These are phyloP conservation scores for Macrosiphum euphorbiae DNA, from an alignment of 2,888 invertebrate species.

Conservation along the genomic window DNA sequence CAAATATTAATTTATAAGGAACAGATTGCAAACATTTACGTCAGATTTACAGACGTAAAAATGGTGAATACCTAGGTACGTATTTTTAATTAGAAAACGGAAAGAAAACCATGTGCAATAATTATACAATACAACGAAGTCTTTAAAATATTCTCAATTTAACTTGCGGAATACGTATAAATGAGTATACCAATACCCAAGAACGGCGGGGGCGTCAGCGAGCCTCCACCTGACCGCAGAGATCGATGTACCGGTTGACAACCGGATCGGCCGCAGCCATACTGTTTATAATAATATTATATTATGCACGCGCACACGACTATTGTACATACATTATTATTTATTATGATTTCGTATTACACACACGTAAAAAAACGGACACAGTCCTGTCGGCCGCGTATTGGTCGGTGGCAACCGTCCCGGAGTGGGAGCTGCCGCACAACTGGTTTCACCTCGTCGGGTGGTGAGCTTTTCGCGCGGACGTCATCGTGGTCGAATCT, in stretches of 20 bases:
- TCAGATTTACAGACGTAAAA: no score
- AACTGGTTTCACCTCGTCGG: conserved; percentile 21
- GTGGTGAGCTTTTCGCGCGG: not conserved
- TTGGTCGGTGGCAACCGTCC: conserved; percentile 25
- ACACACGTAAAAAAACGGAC: not conserved
- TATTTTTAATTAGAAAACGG: not conserved
- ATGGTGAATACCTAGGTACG: not conserved
- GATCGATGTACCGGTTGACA: conserved; percentile 43
- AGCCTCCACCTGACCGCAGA: not conserved
- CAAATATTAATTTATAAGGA: not conserved
- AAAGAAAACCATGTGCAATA: not conserved
- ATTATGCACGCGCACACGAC: not conserved
- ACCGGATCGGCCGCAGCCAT: conserved; percentile 57
- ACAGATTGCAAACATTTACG: not conserved
- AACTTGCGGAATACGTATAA: not conserved
- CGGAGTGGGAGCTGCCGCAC: conserved; percentile 15
- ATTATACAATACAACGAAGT: not conserved
- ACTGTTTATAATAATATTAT: not conserved
- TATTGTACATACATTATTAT: not conserved
- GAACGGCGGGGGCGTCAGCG: not conserved
- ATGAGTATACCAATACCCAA: not conserved
- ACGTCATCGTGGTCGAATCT: not conserved
- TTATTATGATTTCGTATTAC: not conserved
- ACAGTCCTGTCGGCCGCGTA: not conserved
- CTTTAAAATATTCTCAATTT: no score